Base-by-base conservation (phyloP, 2,888 invertebrate genomes). In the Tipula confusa region DNA sequence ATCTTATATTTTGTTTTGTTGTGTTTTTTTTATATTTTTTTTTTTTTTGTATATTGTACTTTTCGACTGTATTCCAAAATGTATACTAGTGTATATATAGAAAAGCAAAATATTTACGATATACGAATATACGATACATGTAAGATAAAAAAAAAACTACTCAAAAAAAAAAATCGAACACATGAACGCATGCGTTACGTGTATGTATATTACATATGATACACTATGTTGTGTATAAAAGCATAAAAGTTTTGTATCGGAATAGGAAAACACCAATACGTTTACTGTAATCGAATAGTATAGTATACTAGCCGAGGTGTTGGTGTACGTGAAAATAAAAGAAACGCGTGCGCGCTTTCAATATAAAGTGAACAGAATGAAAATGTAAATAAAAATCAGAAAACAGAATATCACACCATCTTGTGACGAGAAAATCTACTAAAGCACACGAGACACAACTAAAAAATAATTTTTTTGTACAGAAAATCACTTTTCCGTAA, bases 1-100 rank as follows among this genome's bases (percentile, higher is more conserved):
- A 88, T 82, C 83, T 48, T 15, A 43, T 83, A 24, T 82, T 83
- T 43, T 83, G 83, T 86, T 86, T 87, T 85, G 29, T 33, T 64
- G 31, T 84, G 81, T 81, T 83, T 83, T 83, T n/a, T n/a, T n/a
- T n/a, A n/a, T n/a, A n/a, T n/a, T n/a, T n/a, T n/a, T n/a, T n/a
- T n/a, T n/a, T 84, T 83, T 82, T 81, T 83, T 79, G 82, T 83
- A 24, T 64, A 64, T 84, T 48, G 29, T 83, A 29, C 18, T 83
- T 79, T 83, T 84, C 64, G 64, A 64, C 64, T 64, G 64, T 64
- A 64, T 64, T 64, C 64, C 64, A 64, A 64, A 24, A 24, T 64
- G 64, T 64, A 64, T 64, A 64, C 64, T 64, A 64, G 64, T 64
- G 64, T 24, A 64, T 64, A 64, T 24, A 43, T 13, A n/a, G n/a